These are phyloP conservation scores for Vimba vimba DNA, from an alignment of 2,113 vertebrate species.

Conservation along the genomic window DNA sequence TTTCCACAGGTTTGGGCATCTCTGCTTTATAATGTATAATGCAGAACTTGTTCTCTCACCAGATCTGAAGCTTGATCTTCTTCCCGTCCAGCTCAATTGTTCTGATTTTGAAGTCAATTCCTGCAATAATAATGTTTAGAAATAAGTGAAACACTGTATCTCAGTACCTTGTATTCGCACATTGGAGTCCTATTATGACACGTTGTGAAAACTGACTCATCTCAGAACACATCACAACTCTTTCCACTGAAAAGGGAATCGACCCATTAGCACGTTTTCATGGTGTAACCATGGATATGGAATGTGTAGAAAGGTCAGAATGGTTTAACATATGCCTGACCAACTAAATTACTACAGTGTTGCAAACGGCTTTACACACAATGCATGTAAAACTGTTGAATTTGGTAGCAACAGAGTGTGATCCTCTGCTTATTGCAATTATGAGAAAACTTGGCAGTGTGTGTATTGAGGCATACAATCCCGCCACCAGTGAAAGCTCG, in stretches of 20 bases:
- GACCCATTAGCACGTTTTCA: not conserved
- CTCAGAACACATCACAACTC: not conserved
- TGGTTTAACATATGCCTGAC: slow-evolving; percentile 3
- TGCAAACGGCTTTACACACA: not conserved
- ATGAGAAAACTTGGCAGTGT: slow-evolving; percentile 11
- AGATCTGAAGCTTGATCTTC: slow-evolving; percentile 97
- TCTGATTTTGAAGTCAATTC: slow-evolving; percentile 98
- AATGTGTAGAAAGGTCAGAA: slow-evolving; percentile 37
- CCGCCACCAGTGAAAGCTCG: slow-evolving; percentile 25
- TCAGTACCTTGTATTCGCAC: not conserved
- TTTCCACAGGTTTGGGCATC: not conserved
- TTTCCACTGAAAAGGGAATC: not conserved
- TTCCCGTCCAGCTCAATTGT: slow-evolving; percentile 97
- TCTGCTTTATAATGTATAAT: not conserved
- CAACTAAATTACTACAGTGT: not conserved
- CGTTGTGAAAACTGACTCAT: not conserved
- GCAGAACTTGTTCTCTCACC: slow-evolving; percentile 78
- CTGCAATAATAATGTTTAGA: slow-evolving; percentile 68
- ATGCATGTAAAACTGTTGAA: not conserved
- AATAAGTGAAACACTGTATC: not conserved
- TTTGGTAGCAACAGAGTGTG: not conserved
- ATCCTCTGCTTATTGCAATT: not conserved
- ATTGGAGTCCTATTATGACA: not conserved
- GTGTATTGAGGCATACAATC: slow-evolving; percentile 20
- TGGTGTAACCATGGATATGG: slow-evolving; percentile 1